phyloP scores from a whole-genome alignment of 2,888 invertebrate genomes.

The Seira sanloemensis region DNA sequence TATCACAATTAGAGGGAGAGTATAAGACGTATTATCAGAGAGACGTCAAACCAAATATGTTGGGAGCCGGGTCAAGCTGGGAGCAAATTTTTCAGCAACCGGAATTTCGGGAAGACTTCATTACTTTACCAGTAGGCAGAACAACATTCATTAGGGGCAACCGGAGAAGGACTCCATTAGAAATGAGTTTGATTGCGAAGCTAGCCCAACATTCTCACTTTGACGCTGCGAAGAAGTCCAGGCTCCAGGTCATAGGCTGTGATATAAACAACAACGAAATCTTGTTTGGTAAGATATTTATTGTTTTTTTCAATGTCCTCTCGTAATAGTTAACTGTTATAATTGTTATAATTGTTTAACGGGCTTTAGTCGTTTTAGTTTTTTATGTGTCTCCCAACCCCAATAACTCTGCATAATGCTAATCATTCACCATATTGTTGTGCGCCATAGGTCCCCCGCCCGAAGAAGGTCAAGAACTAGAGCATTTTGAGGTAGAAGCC shows the following conservation, averaged over 20 bases:
- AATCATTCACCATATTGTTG: constrained; percentile 67
- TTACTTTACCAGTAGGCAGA: constrained; percentile 56
- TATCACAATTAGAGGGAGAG: constrained; percentile 59
- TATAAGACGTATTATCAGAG: constrained; percentile 64
- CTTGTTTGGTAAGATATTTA: constrained; percentile 66
- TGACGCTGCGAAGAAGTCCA: constrained; percentile 54
- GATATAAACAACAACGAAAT: constrained; percentile 60
- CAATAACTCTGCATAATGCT: constrained; percentile 59
- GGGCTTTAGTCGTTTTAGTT: constrained; percentile 57
- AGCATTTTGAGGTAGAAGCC: constrained; percentile 62
- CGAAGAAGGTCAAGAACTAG: constrained; percentile 67
- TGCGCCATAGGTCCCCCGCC: constrained; percentile 64
- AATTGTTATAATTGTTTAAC: constrained; percentile 55
- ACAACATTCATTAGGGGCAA: constrained; percentile 63
- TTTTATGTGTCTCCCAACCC: constrained; percentile 24
- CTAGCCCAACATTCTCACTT: constrained; percentile 66
- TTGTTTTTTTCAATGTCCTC: constrained; percentile 63
- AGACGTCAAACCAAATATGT: constrained; percentile 62
- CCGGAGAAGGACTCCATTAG: constrained; percentile 52
- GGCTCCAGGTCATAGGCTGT: constrained; percentile 61
- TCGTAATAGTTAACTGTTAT: constrained; percentile 38
- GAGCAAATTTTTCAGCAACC: constrained; percentile 61
- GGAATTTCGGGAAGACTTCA: constrained; percentile 63
- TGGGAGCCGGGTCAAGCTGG: constrained; percentile 62
- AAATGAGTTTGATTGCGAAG: constrained; percentile 67